A percentile compares a stretch with the other conserved stretches of the same genome.
These are phyloP conservation scores for Phylloscopus collybita DNA, from an alignment of 2,797 vertebrate genomes.

Conservation along the genomic window DNA sequence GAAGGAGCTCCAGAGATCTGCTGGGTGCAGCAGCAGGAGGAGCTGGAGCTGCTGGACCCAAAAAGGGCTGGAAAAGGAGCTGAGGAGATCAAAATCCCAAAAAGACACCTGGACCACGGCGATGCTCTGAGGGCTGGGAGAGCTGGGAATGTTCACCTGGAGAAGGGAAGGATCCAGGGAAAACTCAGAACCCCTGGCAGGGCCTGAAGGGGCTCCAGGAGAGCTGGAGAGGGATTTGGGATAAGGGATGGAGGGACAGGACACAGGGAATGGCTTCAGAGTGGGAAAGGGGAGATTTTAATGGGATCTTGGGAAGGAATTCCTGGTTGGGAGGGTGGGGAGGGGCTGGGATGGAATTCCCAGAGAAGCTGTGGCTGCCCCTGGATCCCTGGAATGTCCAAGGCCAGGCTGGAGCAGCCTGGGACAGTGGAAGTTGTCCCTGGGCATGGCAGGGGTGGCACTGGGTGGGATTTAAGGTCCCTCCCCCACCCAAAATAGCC, in stretches of 20 bases:
- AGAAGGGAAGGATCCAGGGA: background rate
- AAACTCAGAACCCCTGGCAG: background rate
- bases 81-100: background rate
- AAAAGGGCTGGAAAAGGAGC: background rate
- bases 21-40: background rate
- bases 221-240: background rate
- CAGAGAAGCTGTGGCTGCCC: background rate
- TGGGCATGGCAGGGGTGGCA: background rate
- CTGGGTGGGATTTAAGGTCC: background rate
- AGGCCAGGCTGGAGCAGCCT: background rate
- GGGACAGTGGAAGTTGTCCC: background rate
- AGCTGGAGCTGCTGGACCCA: background rate
- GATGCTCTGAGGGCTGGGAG: background rate
- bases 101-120: background rate
- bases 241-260: background rate
- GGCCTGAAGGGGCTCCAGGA: background rate
- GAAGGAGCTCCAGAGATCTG: background rate
- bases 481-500: background rate
- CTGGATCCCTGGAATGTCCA: background rate
- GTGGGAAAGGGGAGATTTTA: rapidly evolving
- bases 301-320: background rate
- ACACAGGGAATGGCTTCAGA: background rate
- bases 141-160: background rate
- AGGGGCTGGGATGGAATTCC: background rate
- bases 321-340: background rate